A percentile compares a stretch with the other conserved stretches of the same genome.
Evolutionary conservation across 2,797 vertebrate species (phyloP).

Genomic region (Xerus rutilus): DNA sequence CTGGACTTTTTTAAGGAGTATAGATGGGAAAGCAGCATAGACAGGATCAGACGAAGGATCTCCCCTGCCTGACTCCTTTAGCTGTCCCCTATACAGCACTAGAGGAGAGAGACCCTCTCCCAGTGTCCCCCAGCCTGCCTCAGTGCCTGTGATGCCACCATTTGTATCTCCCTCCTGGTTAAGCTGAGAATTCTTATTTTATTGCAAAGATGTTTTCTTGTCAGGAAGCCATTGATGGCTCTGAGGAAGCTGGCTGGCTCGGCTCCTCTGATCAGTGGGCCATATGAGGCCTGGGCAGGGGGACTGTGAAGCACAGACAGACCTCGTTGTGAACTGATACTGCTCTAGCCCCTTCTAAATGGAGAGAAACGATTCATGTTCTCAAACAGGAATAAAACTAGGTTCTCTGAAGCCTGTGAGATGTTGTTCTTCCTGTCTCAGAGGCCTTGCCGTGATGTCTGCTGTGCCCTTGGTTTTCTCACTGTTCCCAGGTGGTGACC

Average conservation of each 20-base stretch:
- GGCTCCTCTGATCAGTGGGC: background rate
- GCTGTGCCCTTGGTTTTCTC: background rate
- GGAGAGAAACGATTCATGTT: background rate
- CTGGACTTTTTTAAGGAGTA: background rate
- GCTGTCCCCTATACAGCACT: background rate
- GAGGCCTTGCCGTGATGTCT: background rate
- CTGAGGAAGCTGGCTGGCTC: slow-evolving; percentile 62
- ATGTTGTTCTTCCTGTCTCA: background rate
- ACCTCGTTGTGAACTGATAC: slow-evolving; percentile 23
- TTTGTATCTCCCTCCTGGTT: slow-evolving; percentile 17
- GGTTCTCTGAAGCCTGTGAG: slow-evolving; percentile 55
- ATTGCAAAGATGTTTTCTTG: background rate
- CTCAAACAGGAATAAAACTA: slow-evolving; percentile 70
- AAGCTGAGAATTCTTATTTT: background rate
- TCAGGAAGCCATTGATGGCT: background rate
- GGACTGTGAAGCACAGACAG: background rate
- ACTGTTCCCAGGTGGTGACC: background rate
- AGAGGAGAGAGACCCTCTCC: background rate
- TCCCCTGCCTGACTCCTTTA: too few species aligned
- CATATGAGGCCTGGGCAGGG: background rate
- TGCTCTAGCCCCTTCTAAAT: slow-evolving; percentile 21
- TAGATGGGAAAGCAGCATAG: background rate
- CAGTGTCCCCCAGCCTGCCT: slow-evolving; percentile 24
- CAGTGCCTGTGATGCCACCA: slow-evolving; percentile 74
- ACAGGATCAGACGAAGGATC: background rate